Conservation (phyloP, 2,113 vertebrate species). For the Phrynocephalus versicolor region DNA sequence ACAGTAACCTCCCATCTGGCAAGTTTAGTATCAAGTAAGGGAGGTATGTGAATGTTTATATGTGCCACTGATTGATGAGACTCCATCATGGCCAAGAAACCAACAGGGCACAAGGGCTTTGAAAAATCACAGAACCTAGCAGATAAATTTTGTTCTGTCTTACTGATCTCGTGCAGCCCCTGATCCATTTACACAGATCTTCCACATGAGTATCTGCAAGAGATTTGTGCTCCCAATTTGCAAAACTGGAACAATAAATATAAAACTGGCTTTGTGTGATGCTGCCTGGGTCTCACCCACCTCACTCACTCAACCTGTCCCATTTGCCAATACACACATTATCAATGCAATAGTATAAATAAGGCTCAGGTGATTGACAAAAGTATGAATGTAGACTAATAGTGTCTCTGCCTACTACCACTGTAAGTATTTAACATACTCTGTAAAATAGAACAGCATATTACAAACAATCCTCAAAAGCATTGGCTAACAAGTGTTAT, state of each 20-base stretch:
- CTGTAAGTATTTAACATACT: too few relatives aligned
- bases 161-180: not conserved
- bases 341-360: not conserved
- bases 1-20: constrained; percentile 51
- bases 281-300: not conserved
- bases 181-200: not conserved
- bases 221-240: not conserved
- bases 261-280: not conserved
- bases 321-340: not conserved
- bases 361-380: not conserved
- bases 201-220: not conserved
- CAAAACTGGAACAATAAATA: not conserved
- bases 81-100: not conserved
- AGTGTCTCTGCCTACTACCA: not conserved
- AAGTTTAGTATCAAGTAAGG: constrained; percentile 37
- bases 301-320: too few relatives aligned
- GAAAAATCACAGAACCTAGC: not conserved
- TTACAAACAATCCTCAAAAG: too few relatives aligned
- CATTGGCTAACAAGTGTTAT: too few relatives aligned
- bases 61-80: constrained; percentile 14
- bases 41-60: not conserved
- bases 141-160: not conserved
- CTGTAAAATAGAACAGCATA: too few relatives aligned
- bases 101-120: not conserved
- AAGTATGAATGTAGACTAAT: not conserved